Conservation (phyloP, 1,140 invertebrate genomes). For the Drosophila bipectinata region DNA sequence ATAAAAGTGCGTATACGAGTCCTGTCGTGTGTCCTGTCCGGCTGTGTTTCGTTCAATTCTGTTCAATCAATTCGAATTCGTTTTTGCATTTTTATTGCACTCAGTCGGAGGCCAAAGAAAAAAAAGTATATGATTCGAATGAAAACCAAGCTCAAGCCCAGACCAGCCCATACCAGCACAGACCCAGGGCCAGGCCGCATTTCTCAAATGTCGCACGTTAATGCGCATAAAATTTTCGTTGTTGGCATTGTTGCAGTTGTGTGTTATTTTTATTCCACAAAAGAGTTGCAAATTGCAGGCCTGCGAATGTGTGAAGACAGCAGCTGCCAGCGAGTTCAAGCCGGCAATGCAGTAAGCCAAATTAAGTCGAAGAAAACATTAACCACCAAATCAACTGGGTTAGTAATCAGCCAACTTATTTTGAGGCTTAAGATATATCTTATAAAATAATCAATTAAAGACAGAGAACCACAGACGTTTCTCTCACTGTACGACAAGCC, state of each 20-base stretch:
- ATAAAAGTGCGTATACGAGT: constrained; percentile 1
- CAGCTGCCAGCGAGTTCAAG: constrained; percentile 51
- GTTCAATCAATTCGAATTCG: constrained; percentile 72
- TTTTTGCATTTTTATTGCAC: constrained; percentile 75
- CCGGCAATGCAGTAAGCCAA: constrained; percentile 3
- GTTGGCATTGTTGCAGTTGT: constrained; percentile 27
- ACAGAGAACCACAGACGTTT: neutral
- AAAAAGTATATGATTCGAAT: neutral
- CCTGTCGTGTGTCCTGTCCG: constrained; percentile 10
- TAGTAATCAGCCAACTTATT: too few relatives aligned
- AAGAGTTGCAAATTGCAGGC: constrained; percentile 54
- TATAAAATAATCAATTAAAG: neutral
- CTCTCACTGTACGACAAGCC: constrained; percentile 1
- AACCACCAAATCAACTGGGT: too few relatives aligned
- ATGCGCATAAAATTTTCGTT: constrained; percentile 56
- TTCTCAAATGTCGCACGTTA: constrained; percentile 68
- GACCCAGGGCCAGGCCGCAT: neutral
- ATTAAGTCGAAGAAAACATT: neutral
- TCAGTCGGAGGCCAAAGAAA: constrained; percentile 30
- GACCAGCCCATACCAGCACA: neutral
- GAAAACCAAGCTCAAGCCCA: neutral
- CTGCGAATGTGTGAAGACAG: constrained; percentile 58
- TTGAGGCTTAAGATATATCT: too few relatives aligned
- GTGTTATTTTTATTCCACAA: constrained; percentile 49
- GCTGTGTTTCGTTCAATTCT: constrained; percentile 44